phyloP scores from a whole-genome alignment of 2,888 invertebrate genomes.

The Chorisops tibialis region DNA sequence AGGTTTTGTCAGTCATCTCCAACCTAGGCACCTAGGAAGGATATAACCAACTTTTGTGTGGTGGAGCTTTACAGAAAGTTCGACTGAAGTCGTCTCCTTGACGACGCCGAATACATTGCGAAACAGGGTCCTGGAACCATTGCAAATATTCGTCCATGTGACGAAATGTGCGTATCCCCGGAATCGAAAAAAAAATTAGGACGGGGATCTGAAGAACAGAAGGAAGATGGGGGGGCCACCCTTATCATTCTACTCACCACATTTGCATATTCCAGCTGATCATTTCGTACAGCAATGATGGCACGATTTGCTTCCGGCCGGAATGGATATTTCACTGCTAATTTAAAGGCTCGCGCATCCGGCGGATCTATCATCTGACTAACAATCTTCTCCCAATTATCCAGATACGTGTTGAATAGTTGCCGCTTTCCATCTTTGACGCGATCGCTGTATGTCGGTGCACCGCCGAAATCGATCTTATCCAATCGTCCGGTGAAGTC shows the following conservation, averaged over 20 bases:
- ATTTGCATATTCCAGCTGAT: slow-evolving; percentile 58
- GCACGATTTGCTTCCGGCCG: slow-evolving; percentile 73
- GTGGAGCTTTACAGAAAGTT: too few species aligned
- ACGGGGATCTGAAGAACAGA: not conserved
- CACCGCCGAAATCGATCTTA: slow-evolving; percentile 46
- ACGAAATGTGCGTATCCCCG: too few species aligned
- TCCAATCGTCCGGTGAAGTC: slow-evolving; percentile 46
- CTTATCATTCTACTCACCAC: slow-evolving; percentile 61
- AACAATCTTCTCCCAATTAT: slow-evolving; percentile 40
- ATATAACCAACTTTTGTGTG: too few species aligned
- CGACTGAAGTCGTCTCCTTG: too few species aligned
- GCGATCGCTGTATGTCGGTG: slow-evolving; percentile 38
- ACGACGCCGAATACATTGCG: too few species aligned
- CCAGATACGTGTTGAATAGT: slow-evolving; percentile 42
- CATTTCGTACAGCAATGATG: slow-evolving; percentile 64
- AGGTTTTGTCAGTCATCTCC: too few species aligned
- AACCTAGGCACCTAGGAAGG: too few species aligned
- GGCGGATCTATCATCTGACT: slow-evolving; percentile 45
- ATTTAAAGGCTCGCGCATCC: slow-evolving; percentile 61
- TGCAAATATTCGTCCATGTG: too few species aligned
- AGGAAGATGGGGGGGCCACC: not conserved
- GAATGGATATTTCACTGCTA: slow-evolving; percentile 67
- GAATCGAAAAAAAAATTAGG: too few species aligned
- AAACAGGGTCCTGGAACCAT: too few species aligned
- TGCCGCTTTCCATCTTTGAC: slow-evolving; percentile 36